Percentiles rank a stretch among this genome's conserved stretches.
Evolutionary conservation across 1,140 invertebrate genomes (phyloP).

Genomic region (Battus philenor): DNA sequence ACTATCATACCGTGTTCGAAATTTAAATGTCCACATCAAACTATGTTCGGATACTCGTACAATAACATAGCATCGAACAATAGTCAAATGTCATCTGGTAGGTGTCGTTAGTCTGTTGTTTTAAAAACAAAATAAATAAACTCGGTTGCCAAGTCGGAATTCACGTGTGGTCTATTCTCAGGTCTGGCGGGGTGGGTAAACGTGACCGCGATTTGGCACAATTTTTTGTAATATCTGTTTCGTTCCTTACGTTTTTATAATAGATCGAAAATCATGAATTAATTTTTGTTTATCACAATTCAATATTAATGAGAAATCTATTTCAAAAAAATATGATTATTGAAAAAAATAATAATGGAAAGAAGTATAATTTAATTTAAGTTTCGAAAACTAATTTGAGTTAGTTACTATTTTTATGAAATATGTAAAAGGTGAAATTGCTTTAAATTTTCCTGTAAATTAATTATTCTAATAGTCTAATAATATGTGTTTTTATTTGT

Average conservation of each 20-base stretch:
- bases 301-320: background rate
- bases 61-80: background rate
- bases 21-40: background rate
- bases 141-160: background rate
- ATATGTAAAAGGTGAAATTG: too few relatives aligned
- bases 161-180: slow-evolving; percentile 4
- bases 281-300: too few relatives aligned
- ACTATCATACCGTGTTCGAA: background rate
- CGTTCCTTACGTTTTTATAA: too few relatives aligned
- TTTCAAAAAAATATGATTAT: too few relatives aligned
- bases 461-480: too few relatives aligned
- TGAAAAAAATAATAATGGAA: too few relatives aligned
- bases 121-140: background rate
- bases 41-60: background rate
- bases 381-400: too few relatives aligned
- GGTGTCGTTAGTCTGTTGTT: background rate
- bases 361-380: too few relatives aligned
- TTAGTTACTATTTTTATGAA: too few relatives aligned
- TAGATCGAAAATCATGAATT: too few relatives aligned
- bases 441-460: too few relatives aligned
- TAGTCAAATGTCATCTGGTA: background rate
- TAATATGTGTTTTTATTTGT: too few relatives aligned
- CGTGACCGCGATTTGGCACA: background rate
- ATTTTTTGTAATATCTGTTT: background rate
- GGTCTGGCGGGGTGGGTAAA: background rate